Evolutionary conservation across 2,888 invertebrate species (phyloP), one percentile per base, ranked within the genome.

Genomic region (Apodemia duryi): DNA sequence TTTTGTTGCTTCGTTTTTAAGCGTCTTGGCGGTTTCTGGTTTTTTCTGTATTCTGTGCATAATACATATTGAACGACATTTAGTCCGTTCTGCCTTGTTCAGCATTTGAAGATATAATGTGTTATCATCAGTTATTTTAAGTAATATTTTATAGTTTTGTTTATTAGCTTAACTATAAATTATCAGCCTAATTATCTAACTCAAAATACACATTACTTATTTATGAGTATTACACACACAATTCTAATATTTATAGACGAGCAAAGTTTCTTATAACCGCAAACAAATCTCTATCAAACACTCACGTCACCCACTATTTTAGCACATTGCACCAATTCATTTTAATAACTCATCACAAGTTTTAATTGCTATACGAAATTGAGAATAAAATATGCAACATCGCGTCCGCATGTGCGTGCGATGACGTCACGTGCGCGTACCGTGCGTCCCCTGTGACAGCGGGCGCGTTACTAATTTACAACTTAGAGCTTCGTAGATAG

Each of bases 401-500:
- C 29, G 29, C 57, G 57, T 57, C 57, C 11, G 57, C 29, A 54
- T 54, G 62, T 52, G 65, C 43, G 28, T 67, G 62, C 66, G 13
- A 64, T 73, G 74, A 76, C 75, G 75, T 77, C 72, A 78, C 69
- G 69, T 70, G 74, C 79, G 78, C 76, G 73, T 69, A 73, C 68
- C 75, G 74, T 67, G 67, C 74, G 73, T 68, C 52, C 52, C 63
- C 64, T 51, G 32, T 65, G 41, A 70, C 75, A 71, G 71, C 69
- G 73, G 72, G 74, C 72, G 77, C 71, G 70, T 73, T 70, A 85
- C 85, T 85, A 77, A 73, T 57, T 57, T 57, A 57, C 29, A 57
- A 54, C 28, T 54, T 54, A 1, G 28, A 54, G 28, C 54, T 57
- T 57, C 54, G 10, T 4, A 57, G 29, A 57, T 46, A 46, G 46